Conservation (phyloP, 2,888 invertebrate species). For the Stegana nigrithorax region DNA sequence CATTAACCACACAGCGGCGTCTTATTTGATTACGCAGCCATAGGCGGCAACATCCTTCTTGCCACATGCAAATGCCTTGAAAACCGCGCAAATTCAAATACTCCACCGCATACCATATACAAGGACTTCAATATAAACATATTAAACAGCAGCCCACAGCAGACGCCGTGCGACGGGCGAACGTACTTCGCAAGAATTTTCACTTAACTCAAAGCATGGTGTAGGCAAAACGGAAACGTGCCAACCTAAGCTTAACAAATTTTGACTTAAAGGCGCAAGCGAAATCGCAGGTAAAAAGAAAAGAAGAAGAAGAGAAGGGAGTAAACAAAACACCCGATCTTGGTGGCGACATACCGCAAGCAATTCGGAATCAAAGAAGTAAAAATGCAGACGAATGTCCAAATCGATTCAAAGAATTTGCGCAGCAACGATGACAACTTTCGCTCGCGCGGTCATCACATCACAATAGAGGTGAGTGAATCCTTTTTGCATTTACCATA, state of each 20-base stretch:
- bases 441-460: slow-evolving; percentile 68
- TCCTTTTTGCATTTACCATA: too few species aligned
- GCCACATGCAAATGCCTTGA: too few species aligned
- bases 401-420: slow-evolving; percentile 78
- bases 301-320: not conserved
- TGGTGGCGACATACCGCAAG: not conserved
- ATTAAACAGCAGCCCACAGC: not conserved
- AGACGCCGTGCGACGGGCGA: not conserved
- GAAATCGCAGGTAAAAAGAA: not conserved
- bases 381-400: slow-evolving; percentile 80
- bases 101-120: too few species aligned
- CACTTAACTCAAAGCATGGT: not conserved
- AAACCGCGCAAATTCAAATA: too few species aligned
- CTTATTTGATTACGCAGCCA: too few species aligned
- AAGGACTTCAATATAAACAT: not conserved
- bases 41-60: too few species aligned
- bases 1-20: too few species aligned
- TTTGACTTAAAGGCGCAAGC: not conserved
- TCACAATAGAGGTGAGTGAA: slow-evolving; percentile 69
- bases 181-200: not conserved
- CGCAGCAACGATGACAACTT: slow-evolving; percentile 75
- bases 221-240: not conserved
- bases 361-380: not conserved
- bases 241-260: not conserved
- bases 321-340: not conserved